Conservation (phyloP, 2,888 invertebrate species). For the Acholoe squamosa region DNA sequence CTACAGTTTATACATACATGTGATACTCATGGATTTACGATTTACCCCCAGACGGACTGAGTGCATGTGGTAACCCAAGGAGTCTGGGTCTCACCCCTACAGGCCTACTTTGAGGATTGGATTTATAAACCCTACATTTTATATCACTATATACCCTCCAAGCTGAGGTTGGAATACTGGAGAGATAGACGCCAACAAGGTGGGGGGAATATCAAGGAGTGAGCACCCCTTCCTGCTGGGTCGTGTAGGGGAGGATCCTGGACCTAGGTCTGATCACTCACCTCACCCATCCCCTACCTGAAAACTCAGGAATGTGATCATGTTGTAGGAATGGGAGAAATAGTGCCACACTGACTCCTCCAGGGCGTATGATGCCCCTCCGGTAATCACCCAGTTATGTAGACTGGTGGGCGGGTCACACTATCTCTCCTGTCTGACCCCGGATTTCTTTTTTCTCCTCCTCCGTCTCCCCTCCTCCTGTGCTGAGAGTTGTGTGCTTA, state of each 20-base stretch:
- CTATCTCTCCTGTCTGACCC: background rate
- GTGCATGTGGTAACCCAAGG: background rate
- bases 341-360: background rate
- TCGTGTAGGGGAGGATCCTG: background rate
- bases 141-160: background rate
- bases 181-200: background rate
- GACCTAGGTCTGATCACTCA: background rate
- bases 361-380: background rate
- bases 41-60: background rate
- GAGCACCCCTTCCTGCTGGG: background rate
- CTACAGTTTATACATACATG: conserved; percentile 16
- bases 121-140: background rate
- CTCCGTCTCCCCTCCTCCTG: background rate
- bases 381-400: background rate
- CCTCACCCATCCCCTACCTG: background rate
- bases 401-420: background rate
- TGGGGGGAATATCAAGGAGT: background rate
- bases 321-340: background rate
- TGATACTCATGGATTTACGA: conserved; percentile 36
- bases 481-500: background rate
- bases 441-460: background rate
- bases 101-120: background rate
- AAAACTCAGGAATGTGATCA: background rate
- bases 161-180: background rate
- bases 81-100: background rate